phyloP scores from a whole-genome alignment of 2,797 vertebrate species.

The Clarias fuscus region DNA sequence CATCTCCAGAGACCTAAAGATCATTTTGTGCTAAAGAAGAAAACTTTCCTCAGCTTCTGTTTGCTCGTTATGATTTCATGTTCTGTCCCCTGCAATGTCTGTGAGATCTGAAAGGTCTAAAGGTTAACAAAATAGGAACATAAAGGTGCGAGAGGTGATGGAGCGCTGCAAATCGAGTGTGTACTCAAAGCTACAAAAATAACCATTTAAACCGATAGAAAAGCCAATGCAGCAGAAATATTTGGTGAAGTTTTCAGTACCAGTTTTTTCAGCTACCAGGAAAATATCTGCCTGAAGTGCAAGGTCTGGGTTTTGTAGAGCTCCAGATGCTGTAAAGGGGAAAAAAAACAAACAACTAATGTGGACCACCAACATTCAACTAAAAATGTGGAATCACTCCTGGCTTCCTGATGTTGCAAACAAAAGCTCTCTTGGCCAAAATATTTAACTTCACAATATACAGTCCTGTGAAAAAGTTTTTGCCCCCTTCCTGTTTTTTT shows the following conservation, averaged over 20 bases:
- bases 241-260: too few relatives aligned
- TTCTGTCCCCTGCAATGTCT: slow-evolving; percentile 56
- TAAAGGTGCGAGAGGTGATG: slow-evolving; percentile 33
- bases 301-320: not conserved
- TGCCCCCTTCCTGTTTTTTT: too few relatives aligned
- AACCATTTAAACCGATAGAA: not conserved
- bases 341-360: not conserved
- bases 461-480: too few relatives aligned
- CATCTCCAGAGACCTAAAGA: slow-evolving; percentile 48
- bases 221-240: not conserved
- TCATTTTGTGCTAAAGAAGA: slow-evolving; percentile 9
- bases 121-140: slow-evolving; percentile 53
- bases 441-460: not conserved
- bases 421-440: not conserved
- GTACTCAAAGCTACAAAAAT: not conserved
- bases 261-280: not conserved
- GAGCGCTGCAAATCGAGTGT: not conserved
- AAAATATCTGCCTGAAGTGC: not conserved
- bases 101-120: slow-evolving; percentile 59
- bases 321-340: not conserved
- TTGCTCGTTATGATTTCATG: slow-evolving; percentile 65
- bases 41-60: not conserved
- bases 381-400: not conserved
- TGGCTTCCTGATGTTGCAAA: not conserved
- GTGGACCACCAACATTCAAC: not conserved